These are phyloP conservation scores for Phalacrocorax pelagicus DNA, from an alignment of 2,113 vertebrate genomes.

Conservation along the genomic window DNA sequence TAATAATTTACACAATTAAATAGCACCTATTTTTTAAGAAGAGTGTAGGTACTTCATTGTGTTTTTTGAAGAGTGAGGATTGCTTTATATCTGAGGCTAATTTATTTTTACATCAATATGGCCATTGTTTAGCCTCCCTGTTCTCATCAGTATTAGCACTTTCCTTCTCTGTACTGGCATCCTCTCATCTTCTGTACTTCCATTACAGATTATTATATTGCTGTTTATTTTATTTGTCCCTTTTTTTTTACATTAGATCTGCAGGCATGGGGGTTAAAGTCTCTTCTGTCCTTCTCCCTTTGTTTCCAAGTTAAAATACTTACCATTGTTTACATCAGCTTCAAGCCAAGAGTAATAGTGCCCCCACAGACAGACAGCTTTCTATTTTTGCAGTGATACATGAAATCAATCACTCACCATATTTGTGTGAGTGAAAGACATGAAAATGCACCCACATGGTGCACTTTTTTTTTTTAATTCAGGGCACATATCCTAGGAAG, in stretches of 20 bases:
- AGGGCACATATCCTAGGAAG: not conserved
- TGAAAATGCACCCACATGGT: not conserved
- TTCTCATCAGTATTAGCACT: not conserved
- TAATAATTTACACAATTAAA: not conserved
- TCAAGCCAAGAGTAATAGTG: not conserved
- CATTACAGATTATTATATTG: not conserved
- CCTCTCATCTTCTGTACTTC: not conserved
- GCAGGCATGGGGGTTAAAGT: not conserved
- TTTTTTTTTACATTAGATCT: not conserved
- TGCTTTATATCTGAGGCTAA: not conserved
- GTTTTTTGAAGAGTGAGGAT: not conserved
- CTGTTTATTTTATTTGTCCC: not conserved
- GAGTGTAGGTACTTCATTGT: not conserved
- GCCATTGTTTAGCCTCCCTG: not conserved
- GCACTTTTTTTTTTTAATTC: not conserved
- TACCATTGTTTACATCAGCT: not conserved
- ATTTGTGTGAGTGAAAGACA: not conserved
- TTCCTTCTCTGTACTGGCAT: not conserved
- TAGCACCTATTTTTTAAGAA: not conserved
- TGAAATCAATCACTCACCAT: not conserved
- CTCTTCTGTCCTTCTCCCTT: not conserved
- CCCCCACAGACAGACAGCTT: not conserved
- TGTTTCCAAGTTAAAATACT: not conserved
- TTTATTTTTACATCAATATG: not conserved
- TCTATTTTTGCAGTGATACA: not conserved